A percentile compares a stretch with the other conserved stretches of the same genome.
Conservation (phyloP, 1,140 invertebrate genomes). For the Heliconius congener region DNA sequence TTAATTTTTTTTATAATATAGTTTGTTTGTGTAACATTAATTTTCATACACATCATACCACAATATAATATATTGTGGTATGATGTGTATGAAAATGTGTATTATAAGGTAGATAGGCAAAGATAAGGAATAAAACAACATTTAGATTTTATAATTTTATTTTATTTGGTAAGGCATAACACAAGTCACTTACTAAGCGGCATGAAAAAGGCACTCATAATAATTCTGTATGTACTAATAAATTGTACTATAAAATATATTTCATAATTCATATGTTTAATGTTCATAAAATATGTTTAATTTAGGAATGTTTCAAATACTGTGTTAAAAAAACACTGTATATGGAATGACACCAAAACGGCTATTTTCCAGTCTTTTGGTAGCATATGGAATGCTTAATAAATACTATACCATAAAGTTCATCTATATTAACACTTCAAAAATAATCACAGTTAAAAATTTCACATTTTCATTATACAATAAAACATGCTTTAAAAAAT, state of each 20-base stretch:
- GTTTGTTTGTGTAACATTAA: too few relatives aligned
- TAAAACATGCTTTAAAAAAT: constrained; percentile 21
- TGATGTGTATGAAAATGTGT: too few relatives aligned
- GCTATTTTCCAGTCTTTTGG: constrained; percentile 44
- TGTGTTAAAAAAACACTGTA: constrained; percentile 40
- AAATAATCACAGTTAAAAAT: constrained; percentile 45
- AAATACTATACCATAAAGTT: constrained; percentile 43
- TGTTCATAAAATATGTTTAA: constrained; percentile 11
- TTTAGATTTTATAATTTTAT: constrained; percentile 39
- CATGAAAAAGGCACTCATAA: constrained; percentile 63
- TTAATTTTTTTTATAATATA: neutral
- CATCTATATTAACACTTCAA: constrained; percentile 35
- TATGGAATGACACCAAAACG: constrained; percentile 30
- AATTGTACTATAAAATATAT: constrained; percentile 48
- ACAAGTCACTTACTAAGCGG: constrained; percentile 60
- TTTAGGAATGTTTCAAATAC: constrained; percentile 57
- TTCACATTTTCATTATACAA: constrained; percentile 18
- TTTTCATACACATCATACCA: too few relatives aligned
- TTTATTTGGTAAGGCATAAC: constrained; percentile 74
- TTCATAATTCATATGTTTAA: constrained; percentile 32
- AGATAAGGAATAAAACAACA: neutral
- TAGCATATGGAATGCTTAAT: constrained; percentile 46
- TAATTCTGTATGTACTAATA: constrained; percentile 49
- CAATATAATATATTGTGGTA: too few relatives aligned
- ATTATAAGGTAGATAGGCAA: neutral